Conservation (phyloP, 23 tunicate genomes). For the Oikopleura dioica region DNA sequence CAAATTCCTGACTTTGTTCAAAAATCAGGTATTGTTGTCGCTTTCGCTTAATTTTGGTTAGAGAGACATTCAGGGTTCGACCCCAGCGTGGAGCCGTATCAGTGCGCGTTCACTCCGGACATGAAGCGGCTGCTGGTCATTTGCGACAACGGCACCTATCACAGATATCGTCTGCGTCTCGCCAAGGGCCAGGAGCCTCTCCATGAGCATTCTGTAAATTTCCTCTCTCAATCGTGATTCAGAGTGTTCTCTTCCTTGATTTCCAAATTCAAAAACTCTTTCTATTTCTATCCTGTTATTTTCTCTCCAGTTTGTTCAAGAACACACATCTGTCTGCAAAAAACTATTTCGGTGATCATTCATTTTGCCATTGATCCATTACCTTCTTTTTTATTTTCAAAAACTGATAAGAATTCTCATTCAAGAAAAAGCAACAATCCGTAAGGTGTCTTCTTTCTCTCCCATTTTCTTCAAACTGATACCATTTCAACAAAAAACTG, state of each 20-base stretch:
- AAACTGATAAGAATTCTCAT: no score
- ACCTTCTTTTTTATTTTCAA: no score
- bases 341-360: no score
- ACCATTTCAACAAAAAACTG: no score
- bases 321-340: no score
- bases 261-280: neutral
- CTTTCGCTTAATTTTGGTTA: neutral
- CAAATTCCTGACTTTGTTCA: neutral
- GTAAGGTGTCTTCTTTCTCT: no score
- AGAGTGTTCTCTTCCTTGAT: neutral
- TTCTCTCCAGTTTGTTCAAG: neutral
- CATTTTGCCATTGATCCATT: no score
- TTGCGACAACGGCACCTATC: neutral
- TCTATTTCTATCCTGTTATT: neutral
- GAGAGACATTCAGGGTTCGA: neutral
- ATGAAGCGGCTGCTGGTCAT: neutral
- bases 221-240: neutral
- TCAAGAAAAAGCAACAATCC: no score
- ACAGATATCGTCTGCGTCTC: neutral
- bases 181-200: neutral
- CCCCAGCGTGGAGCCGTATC: neutral
- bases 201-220: neutral
- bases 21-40: neutral
- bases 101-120: neutral
- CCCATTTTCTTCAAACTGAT: no score